These are phyloP conservation scores for Lytechinus pictus DNA, from an alignment of 35 echinoderm and acorn worm genomes.

Conservation along the genomic window DNA sequence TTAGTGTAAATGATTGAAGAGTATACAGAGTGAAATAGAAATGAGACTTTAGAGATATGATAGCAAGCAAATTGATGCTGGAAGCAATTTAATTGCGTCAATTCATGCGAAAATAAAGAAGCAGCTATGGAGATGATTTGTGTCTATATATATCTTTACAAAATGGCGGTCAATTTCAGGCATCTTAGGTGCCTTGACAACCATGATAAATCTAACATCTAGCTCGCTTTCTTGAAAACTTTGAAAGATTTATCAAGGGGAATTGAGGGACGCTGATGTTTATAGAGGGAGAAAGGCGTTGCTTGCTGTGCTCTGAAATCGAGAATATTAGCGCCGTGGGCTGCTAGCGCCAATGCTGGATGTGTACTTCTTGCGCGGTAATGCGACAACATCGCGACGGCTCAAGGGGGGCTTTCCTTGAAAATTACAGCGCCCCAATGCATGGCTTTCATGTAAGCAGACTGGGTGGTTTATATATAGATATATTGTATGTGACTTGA, in stretches of 20 bases:
- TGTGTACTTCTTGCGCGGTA: background rate
- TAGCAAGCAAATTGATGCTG: background rate
- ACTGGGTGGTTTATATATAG: background rate
- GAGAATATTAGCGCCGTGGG: background rate
- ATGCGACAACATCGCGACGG: background rate
- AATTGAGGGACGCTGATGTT: background rate
- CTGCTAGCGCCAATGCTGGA: background rate
- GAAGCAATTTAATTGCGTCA: background rate
- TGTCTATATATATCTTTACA: background rate
- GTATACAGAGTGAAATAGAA: background rate
- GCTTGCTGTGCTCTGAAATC: background rate
- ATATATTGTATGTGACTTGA: background rate
- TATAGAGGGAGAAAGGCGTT: background rate
- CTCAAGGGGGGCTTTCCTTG: background rate
- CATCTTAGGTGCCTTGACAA: background rate
- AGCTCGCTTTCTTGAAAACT: background rate
- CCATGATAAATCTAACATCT: background rate
- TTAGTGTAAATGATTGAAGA: background rate
- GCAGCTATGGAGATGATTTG: background rate
- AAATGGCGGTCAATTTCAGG: constrained; percentile 10
- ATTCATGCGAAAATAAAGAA: background rate
- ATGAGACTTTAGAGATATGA: background rate
- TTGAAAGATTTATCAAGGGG: background rate
- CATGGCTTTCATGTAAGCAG: background rate
- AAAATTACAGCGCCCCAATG: background rate